Evolutionary conservation across 2,797 vertebrate genomes (phyloP).

Genomic region (Sarcoramphus papa): DNA sequence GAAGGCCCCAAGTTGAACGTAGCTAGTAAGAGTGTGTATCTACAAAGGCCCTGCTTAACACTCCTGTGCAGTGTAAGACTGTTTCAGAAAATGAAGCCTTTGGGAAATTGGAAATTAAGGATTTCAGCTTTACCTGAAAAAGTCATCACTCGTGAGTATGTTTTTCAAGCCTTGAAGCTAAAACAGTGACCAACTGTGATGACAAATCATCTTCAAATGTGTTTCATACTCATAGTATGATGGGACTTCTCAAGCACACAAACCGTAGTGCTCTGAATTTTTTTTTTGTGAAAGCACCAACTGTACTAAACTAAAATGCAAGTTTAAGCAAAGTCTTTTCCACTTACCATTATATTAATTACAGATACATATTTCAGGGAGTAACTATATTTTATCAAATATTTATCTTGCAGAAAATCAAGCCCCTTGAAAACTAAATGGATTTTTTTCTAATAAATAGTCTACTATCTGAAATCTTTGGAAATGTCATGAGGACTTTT

Average conservation of each 20-base stretch:
- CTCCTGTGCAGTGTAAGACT: not conserved
- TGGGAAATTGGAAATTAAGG: not conserved
- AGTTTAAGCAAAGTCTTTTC: not conserved
- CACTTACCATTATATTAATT: not conserved
- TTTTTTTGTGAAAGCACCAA: not conserved
- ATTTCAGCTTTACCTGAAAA: not conserved
- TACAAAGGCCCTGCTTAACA: not conserved
- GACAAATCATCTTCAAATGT: not conserved
- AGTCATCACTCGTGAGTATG: not conserved
- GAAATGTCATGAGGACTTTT: not conserved
- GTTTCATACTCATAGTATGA: not conserved
- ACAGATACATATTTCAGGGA: not conserved
- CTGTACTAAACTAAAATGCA: not conserved
- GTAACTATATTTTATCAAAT: not conserved
- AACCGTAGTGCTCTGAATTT: rapidly evolving
- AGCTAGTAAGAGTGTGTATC: not conserved
- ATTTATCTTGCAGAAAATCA: not conserved
- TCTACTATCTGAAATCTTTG: not conserved
- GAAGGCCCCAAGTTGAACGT: not conserved
- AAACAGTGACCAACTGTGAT: not conserved
- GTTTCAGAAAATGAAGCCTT: not conserved
- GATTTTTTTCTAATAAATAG: not conserved
- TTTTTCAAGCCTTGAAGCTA: not conserved
- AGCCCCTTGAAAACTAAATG: not conserved
- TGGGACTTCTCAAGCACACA: not conserved